These are phyloP conservation scores for Lanius collurio DNA, from an alignment of 2,113 vertebrate genomes.

Conservation along the genomic window DNA sequence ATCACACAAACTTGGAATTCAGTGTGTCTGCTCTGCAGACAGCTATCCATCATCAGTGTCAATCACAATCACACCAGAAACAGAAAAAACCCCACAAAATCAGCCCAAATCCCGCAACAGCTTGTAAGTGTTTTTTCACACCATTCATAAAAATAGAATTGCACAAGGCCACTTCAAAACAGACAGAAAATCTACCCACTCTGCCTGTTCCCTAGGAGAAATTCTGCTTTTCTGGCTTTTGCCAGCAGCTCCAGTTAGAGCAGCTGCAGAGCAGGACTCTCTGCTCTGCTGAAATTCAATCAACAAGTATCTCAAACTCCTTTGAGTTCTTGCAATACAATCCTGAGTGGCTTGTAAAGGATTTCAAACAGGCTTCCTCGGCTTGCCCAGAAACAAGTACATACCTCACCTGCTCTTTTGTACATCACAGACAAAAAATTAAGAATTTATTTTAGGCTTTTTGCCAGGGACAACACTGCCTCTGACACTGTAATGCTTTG, in stretches of 20 bases:
- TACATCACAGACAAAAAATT: slow-evolving; percentile 21
- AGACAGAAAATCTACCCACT: not conserved
- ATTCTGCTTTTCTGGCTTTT: not conserved
- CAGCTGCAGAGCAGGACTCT: slow-evolving; percentile 58
- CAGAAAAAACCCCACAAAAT: not conserved
- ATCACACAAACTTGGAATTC: not conserved
- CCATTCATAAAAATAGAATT: not conserved
- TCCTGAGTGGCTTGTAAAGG: slow-evolving; percentile 52
- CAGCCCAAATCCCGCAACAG: not conserved
- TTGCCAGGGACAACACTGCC: slow-evolving; percentile 35
- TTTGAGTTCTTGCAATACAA: slow-evolving; percentile 63
- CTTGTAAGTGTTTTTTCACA: not conserved
- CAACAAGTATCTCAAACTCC: slow-evolving; percentile 51
- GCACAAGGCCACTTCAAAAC: not conserved
- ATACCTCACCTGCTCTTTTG: slow-evolving; percentile 60
- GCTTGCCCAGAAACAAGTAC: slow-evolving; percentile 41
- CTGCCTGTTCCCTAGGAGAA: not conserved
- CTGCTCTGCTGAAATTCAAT: slow-evolving; percentile 65
- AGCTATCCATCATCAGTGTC: not conserved
- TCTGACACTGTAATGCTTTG: not conserved
- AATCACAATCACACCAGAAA: not conserved
- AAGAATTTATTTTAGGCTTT: slow-evolving; percentile 47
- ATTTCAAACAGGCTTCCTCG: slow-evolving; percentile 44
- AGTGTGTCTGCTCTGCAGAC: not conserved
- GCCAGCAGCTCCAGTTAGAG: not conserved